Percentiles rank a stretch among this genome's conserved stretches.
phyloP scores from a whole-genome alignment of 1,140 invertebrate genomes.

The Teleopsis dalmanni region DNA sequence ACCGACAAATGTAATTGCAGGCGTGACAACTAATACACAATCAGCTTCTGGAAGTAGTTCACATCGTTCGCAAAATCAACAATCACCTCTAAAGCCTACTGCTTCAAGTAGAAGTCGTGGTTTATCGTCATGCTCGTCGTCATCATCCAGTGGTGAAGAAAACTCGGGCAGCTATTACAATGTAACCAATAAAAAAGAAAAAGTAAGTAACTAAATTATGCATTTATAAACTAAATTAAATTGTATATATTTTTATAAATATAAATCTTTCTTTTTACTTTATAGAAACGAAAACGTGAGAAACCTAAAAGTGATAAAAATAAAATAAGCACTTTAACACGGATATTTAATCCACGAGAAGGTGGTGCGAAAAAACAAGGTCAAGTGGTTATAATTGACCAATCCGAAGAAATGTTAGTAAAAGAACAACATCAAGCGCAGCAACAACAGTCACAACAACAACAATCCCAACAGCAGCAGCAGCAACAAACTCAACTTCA shows the following conservation, averaged over 20 bases:
- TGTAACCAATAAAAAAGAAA: constrained; percentile 3
- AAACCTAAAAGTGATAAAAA: constrained; percentile 52
- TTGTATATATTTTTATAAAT: not conserved
- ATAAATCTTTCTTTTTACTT: no score
- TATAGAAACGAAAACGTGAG: constrained; percentile 25
- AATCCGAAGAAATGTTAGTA: constrained; percentile 29
- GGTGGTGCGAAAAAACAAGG: constrained; percentile 50
- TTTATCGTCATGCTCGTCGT: constrained; percentile 9
- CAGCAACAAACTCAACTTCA: no score
- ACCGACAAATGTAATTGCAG: constrained; percentile 14
- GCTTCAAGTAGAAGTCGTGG: constrained; percentile 5
- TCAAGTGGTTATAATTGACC: constrained; percentile 40
- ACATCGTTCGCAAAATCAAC: constrained; percentile 12
- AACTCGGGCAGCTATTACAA: constrained; percentile 13
- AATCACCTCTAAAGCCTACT: constrained; percentile 14
- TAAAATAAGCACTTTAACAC: constrained; percentile 60
- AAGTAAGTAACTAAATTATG: constrained; percentile 4
- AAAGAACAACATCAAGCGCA: constrained; percentile 21
- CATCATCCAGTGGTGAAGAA: constrained; percentile 12
- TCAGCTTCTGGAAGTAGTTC: constrained; percentile 3
- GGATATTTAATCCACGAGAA: constrained; percentile 57
- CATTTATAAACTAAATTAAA: not conserved
- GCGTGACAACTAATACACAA: constrained; percentile 14
- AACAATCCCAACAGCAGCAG: no score
- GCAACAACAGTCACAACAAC: constrained; percentile 10